Evolutionary conservation across 1,140 invertebrate genomes (phyloP).

Genomic region (Coenobita brevimanus): DNA sequence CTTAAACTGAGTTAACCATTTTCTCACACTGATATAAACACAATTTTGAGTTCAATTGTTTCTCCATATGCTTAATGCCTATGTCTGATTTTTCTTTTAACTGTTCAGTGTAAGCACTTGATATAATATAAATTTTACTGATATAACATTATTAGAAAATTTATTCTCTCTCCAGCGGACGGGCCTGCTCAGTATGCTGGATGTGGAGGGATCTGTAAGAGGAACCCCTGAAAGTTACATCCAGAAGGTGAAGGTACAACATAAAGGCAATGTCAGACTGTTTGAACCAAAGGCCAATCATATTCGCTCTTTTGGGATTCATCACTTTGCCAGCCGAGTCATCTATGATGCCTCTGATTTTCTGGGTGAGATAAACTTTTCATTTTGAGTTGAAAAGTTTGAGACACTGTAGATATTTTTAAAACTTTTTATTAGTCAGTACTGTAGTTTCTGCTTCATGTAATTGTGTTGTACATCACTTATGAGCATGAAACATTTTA

Average conservation of each 20-base stretch:
- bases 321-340: conserved; percentile 92
- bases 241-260: conserved; percentile 88
- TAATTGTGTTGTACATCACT: too few species aligned
- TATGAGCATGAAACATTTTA: too few species aligned
- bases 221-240: conserved; percentile 92
- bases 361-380: conserved; percentile 76
- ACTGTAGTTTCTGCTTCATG: too few species aligned
- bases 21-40: too few species aligned
- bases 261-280: conserved; percentile 84
- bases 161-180: conserved; percentile 78
- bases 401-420: neutral
- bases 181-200: conserved; percentile 91
- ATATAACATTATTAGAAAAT: too few species aligned
- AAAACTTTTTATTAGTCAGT: too few species aligned
- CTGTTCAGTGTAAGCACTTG: too few species aligned
- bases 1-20: too few species aligned
- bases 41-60: too few species aligned
- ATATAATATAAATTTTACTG: too few species aligned
- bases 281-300: conserved; percentile 84
- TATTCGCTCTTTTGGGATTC: conserved; percentile 88
- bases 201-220: conserved; percentile 92
- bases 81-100: too few species aligned
- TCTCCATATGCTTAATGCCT: too few species aligned
- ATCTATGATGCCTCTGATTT: conserved; percentile 93
- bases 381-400: neutral